These are phyloP conservation scores for Drosophila falleni DNA, from an alignment of 2,888 invertebrate species.

Conservation along the genomic window DNA sequence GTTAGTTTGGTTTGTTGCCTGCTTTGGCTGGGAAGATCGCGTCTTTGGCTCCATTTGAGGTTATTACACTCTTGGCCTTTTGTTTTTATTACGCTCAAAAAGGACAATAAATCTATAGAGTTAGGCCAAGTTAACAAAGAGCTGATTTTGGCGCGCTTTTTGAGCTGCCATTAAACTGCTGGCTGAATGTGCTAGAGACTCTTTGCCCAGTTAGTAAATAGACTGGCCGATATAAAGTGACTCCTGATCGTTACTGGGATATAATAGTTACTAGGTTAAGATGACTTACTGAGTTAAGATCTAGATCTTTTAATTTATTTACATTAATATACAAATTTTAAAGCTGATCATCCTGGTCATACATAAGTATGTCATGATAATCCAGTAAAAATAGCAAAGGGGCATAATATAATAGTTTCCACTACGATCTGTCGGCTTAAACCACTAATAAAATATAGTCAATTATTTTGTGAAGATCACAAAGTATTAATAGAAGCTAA, in stretches of 20 bases:
- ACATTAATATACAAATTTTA: neutral
- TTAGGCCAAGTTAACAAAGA: neutral
- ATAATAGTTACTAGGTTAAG: neutral
- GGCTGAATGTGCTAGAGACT: neutral
- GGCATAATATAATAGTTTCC: no score
- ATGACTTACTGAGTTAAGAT: neutral
- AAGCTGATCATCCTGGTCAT: no score
- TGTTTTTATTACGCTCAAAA: constrained; percentile 38
- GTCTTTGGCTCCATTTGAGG: constrained; percentile 57
- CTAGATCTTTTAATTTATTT: neutral
- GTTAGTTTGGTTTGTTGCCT: constrained; percentile 14
- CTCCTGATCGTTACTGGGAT: neutral
- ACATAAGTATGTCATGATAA: neutral
- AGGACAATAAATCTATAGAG: constrained; percentile 54
- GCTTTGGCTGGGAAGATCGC: constrained; percentile 45
- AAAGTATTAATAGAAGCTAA: no score
- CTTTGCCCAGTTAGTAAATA: constrained; percentile 1
- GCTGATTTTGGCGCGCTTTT: constrained; percentile 62
- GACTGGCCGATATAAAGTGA: constrained; percentile 4
- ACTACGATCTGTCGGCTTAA: no score
- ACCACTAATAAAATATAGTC: no score
- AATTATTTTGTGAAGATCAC: no score
- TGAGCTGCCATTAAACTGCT: neutral
- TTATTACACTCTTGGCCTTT: constrained; percentile 63
- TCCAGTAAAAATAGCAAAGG: neutral